These are phyloP conservation scores for Riparia riparia DNA, from an alignment of 2,113 vertebrate species.

Conservation along the genomic window DNA sequence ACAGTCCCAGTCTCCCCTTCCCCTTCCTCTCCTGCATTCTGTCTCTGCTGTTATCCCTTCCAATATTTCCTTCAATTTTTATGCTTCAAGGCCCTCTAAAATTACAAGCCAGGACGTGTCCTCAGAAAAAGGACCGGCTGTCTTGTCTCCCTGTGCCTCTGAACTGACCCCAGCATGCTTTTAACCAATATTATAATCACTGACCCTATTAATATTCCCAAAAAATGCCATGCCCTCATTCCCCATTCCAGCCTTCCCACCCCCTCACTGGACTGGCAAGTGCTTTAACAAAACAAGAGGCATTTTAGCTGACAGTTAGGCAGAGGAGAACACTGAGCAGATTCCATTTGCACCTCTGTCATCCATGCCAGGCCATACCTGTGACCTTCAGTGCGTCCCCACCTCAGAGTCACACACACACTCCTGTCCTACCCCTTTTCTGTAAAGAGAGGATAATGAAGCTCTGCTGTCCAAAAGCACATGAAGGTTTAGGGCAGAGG, in stretches of 20 bases:
- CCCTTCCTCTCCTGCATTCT: not conserved
- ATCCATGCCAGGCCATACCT: not conserved
- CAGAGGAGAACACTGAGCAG: not conserved
- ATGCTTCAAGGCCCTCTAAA: not conserved
- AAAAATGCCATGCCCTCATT: not conserved
- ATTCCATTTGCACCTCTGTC: not conserved
- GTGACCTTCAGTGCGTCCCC: not conserved
- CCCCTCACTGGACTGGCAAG: not conserved
- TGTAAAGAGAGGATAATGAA: not conserved
- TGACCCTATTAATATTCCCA: not conserved
- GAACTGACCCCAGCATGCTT: not conserved
- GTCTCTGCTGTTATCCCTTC: not conserved
- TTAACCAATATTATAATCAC: not conserved
- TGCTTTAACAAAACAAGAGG: not conserved
- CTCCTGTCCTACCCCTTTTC: not conserved
- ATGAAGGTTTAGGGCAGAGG: not conserved
- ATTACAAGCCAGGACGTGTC: constrained; percentile 5
- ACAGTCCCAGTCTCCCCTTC: not conserved
- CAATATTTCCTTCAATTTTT: constrained; percentile 1
- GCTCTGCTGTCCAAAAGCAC: not conserved
- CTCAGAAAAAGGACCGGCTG: constrained; percentile 5
- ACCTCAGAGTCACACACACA: not conserved
- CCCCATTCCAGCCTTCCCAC: not conserved
- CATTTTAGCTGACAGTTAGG: not conserved
- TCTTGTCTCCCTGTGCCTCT: not conserved